Evolutionary conservation across 2,113 vertebrate genomes (phyloP), one percentile per base, ranked within the genome.

Genomic region (Megaceryle torquata): DNA sequence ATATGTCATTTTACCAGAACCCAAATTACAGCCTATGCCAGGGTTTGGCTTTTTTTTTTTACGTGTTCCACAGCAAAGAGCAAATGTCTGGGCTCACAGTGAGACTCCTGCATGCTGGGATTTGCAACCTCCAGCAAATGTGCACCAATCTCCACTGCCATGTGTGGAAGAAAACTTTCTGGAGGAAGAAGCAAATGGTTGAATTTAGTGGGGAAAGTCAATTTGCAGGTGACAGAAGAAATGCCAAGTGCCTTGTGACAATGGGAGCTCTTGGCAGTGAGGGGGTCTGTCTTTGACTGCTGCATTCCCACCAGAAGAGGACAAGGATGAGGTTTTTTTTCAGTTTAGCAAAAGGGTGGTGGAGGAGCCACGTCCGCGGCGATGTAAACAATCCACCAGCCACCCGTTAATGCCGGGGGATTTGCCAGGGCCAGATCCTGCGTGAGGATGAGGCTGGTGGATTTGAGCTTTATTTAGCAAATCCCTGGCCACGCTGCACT

Each of bases 381-480:
- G 24, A 29, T 44, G 79, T 22, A 18, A 77, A 35, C 65, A 33
- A 5, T 16, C 50, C 67, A 2, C 53, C 16, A 16, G 28, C 11
- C 3, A 19, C 39, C 71, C 61, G 19, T 2, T 89, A 82, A 57
- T 29, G 77, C 86, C 2, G 20, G 35, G 17, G 85, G 81, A 96
- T 97, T 96, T 97, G 84, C 77, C 54, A 2, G 68, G 88, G 63
- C 82, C 59, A 1, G 53, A 41, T 75, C 80, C 57, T 14, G 50
- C 21, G 9, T 1, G 9, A 44, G 82, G 89, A 82, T 63, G 86
- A 94, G 72, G 92, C 80, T 41, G 91, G 37, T 2, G 75, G 96
- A 96, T 97, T 93, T 94, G 94, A 59, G 96, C 92, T 96, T 97
- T 96, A 97, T 98, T 95, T 97, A 97, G 97, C 91, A 97, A 97